Evolutionary conservation across 2,888 invertebrate genomes (phyloP), one percentile per base, ranked within the genome.

Genomic region (Hetaerina titia): DNA sequence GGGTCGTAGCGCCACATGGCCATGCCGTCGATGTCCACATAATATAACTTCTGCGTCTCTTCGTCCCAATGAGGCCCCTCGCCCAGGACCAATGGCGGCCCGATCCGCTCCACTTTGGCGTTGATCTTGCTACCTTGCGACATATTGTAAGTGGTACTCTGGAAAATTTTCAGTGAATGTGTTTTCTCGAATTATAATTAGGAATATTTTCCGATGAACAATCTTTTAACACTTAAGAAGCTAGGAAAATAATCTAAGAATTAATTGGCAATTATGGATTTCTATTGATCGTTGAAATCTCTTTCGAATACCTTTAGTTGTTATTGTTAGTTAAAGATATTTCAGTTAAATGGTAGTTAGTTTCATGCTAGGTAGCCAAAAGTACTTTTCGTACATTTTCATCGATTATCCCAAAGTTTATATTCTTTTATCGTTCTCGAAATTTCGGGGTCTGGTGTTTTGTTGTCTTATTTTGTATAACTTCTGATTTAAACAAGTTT

Each of bases 61-160:
- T 96, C 96, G 15, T 97, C 97, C 98, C 98, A 98, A 96, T 97
- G 97, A 0, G 98, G 98, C 0, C 98, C 98, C 96, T 98, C 98
- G 17, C 97, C 97, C 95, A 98, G 97, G 15, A 96, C 96, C 11
- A 96, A 95, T 1, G 96, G 96, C 19, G 81, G 95, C 11, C 96
- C 96, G 57, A 96, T 95, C 56, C 95, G 95, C 31, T 95, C 95
- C 15, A 96, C 89, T 56, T 69, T n/a, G 74, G 64, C 15, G 25
- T 81, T 31, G 31, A 81, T 81, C 81, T 81, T 81, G 81, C 31
- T 31, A 4, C 81, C 81, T 13, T 81, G 56, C 22, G 56, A 69
- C 92, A 92, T 92, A 2, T 13, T 92, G 2, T 56, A 5, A 2
- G 15, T 57, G 6, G 19, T 92, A 22, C 9, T 45, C 19, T 25